Evolutionary conservation across 2,113 vertebrate genomes (phyloP).

Genomic region (Oxyruncus cristatus): DNA sequence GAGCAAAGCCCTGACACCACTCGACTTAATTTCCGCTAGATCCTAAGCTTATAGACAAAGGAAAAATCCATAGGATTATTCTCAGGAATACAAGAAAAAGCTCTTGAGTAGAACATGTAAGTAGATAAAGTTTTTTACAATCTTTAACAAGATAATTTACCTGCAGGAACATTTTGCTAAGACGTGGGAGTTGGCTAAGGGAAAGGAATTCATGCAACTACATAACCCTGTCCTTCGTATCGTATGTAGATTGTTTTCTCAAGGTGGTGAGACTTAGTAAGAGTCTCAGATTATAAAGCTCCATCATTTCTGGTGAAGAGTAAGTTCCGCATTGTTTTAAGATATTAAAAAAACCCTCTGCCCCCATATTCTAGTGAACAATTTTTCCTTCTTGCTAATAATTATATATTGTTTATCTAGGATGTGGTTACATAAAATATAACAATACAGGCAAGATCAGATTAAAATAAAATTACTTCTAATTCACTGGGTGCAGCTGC

Average conservation of each 20-base stretch:
- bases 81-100: not conserved
- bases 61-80: not conserved
- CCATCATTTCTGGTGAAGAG: not conserved
- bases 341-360: not conserved
- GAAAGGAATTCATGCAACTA: not conserved
- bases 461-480: constrained; percentile 34
- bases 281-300: not conserved
- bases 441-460: not conserved
- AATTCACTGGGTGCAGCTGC: not conserved
- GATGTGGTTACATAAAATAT: not conserved
- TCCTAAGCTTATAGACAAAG: not conserved
- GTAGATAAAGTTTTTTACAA: not conserved
- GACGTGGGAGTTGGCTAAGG: not conserved
- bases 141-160: not conserved
- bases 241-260: not conserved
- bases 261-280: not conserved
- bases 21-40: not conserved
- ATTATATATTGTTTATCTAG: not conserved
- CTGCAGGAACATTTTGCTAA: not conserved
- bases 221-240: not conserved
- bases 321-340: not conserved
- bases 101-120: not conserved
- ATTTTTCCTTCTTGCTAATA: not conserved
- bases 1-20: not conserved
- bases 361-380: not conserved